Evolutionary conservation across 2,113 vertebrate species (phyloP), one percentile per base, ranked within the genome.

Genomic region (Psettodes erumei): DNA sequence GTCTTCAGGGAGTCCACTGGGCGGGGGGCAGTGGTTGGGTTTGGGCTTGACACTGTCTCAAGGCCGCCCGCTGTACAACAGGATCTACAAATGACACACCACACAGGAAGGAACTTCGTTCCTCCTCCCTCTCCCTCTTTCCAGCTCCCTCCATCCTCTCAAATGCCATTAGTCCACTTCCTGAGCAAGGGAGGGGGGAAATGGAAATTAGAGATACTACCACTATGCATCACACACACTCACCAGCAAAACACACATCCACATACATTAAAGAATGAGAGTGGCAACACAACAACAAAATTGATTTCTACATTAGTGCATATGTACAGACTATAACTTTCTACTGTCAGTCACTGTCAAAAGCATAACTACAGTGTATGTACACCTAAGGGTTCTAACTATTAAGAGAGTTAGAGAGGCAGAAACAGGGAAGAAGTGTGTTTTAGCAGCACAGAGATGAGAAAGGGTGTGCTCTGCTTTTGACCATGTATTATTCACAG

Each of bases 101-200:
- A 83, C 67, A 89, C 85, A 90, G 89, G 90, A 93, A 88, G 88
- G 79, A 89, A 88, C 78, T 75, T 58, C 33, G n/a, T 81, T 77
- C 75, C 82, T 83, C 82, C 80, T 82, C 87, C 68, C 79, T 69
- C 72, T 62, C 64, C 30, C 81, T 78, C 82, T 64, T 93, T 93
- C 92, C 92, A 90, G 87, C 94, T 93, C 89, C 81, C 83, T 89
- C 81, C 86, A 91, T 92, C 86, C 94, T 93, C 93, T 85, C 88
- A 93, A 95, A 92, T 66, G 53, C 94, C 94, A 97, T 96, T 96
- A 96, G 94, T 93, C 90, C 75, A 94, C 94, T 96, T 98, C 96
- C 95, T 95, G 95, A 94, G 95, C 88, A 89, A 91, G 94, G 81
- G 83, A 92, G 90, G 90, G 68, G 45, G 89, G 86, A 83, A 40